Conservation (phyloP, 2,888 invertebrate species). For the Pycnomerus fuliginosus region DNA sequence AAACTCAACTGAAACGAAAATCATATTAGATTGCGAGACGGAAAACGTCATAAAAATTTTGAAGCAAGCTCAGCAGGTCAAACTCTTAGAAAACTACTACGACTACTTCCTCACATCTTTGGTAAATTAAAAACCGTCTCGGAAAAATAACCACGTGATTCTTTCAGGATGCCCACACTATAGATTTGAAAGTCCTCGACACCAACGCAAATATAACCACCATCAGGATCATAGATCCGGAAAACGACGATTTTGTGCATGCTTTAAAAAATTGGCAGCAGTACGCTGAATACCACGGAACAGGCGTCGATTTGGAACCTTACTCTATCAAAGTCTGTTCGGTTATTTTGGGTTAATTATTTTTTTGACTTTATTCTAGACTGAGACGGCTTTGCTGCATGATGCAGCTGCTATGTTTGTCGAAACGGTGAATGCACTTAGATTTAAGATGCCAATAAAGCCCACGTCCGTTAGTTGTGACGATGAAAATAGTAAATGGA, state of each 20-base stretch:
- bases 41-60: slow-evolving; percentile 59
- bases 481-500: no score
- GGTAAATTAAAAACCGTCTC: slow-evolving; percentile 47
- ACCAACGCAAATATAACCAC: slow-evolving; percentile 71
- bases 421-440: slow-evolving; percentile 52
- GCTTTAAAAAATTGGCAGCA: slow-evolving; percentile 17
- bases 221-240: slow-evolving; percentile 62
- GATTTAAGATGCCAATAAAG: no score
- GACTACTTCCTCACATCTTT: slow-evolving; percentile 66
- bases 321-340: slow-evolving; percentile 15
- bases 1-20: no score
- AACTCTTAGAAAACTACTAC: slow-evolving; percentile 71
- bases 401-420: slow-evolving; percentile 69
- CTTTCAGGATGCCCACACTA: slow-evolving; percentile 61
- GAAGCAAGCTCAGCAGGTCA: slow-evolving; percentile 76
- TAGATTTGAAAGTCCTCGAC: slow-evolving; percentile 61
- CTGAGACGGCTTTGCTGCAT: slow-evolving; percentile 66
- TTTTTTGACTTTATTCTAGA: slow-evolving; percentile 53
- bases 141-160: background rate
- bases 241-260: slow-evolving; percentile 53
- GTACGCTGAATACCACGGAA: background rate
- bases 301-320: background rate
- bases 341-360: no score
- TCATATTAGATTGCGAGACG: slow-evolving; percentile 74
- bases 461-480: no score